Percentiles rank a stretch among this genome's conserved stretches.
These are phyloP conservation scores for Carcharodon carcharias DNA, from an alignment of 2,797 vertebrate genomes.

Conservation along the genomic window DNA sequence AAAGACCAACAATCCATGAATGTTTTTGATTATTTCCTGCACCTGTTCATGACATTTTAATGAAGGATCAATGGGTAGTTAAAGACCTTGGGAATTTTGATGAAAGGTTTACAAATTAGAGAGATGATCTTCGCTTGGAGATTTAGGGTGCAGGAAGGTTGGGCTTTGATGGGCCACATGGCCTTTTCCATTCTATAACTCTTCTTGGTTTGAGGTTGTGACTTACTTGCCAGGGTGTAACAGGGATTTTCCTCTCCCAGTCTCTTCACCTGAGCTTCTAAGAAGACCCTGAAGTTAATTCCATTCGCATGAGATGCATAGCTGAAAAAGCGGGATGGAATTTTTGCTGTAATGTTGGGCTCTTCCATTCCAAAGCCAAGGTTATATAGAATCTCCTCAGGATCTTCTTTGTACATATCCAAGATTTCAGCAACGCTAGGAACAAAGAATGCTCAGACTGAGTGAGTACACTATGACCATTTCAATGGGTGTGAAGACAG, in stretches of 20 bases:
- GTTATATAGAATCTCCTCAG: constrained; percentile 74
- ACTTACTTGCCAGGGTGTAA: constrained; percentile 79
- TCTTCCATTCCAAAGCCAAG: constrained; percentile 78
- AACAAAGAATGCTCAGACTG: not conserved
- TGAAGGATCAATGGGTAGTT: not conserved
- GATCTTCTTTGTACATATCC: constrained; percentile 68
- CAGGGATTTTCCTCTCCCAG: constrained; percentile 77
- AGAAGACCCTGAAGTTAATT: constrained; percentile 82
- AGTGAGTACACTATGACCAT: not conserved
- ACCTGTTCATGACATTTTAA: not conserved
- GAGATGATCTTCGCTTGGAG: not conserved
- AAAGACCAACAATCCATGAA: no score
- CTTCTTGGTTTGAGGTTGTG: not conserved
- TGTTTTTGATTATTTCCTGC: no score
- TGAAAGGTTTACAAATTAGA: not conserved
- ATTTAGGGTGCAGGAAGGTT: not conserved
- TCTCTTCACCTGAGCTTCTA: constrained; percentile 66
- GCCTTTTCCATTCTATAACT: not conserved
- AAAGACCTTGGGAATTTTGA: not conserved
- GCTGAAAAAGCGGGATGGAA: constrained; percentile 79
- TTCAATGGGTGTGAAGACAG: not conserved
- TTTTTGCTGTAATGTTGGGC: constrained; percentile 63
- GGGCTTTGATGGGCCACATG: not conserved
- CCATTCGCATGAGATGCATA: constrained; percentile 72
- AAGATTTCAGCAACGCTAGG: constrained; percentile 79